A percentile compares a stretch with the other conserved stretches of the same genome.
These are phyloP conservation scores for Zaprionus davidi DNA, from an alignment of 1,140 invertebrate species.

Conservation along the genomic window DNA sequence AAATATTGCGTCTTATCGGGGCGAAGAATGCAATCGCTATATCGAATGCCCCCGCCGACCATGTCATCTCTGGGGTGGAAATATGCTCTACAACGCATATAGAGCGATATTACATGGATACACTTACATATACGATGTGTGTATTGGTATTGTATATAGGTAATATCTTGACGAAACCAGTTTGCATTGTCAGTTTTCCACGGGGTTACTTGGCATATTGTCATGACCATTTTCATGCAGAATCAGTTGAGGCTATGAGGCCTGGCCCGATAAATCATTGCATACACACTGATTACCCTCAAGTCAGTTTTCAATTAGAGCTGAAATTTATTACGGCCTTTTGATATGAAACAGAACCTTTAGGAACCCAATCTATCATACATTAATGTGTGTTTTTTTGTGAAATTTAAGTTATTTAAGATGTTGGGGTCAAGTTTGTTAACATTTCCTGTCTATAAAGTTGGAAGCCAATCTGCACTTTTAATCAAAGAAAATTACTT, in stretches of 20 bases:
- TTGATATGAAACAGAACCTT: background rate
- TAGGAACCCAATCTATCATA: too few relatives aligned
- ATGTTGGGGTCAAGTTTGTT: too few relatives aligned
- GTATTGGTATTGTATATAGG: background rate
- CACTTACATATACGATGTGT: background rate
- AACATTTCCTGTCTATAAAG: too few relatives aligned
- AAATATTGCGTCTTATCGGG: slow-evolving; percentile 47
- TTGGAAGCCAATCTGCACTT: too few relatives aligned
- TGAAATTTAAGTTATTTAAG: too few relatives aligned
- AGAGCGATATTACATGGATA: background rate
- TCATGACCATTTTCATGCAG: slow-evolving; percentile 37
- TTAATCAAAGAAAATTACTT: too few relatives aligned
- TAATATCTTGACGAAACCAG: slow-evolving; percentile 18
- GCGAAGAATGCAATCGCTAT: slow-evolving; percentile 44
- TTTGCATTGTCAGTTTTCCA: slow-evolving; percentile 16
- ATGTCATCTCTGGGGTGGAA: slow-evolving; percentile 16
- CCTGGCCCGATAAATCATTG: background rate
- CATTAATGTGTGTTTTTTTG: too few relatives aligned
- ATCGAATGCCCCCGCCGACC: background rate
- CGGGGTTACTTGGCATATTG: slow-evolving; percentile 8
- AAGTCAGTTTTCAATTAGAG: background rate
- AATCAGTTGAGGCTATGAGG: slow-evolving; percentile 36
- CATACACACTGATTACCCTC: background rate
- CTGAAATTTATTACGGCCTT: background rate
- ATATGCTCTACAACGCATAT: background rate